These are phyloP conservation scores for Lutjanus erythropterus DNA, from an alignment of 2,113 vertebrate species.

Conservation along the genomic window DNA sequence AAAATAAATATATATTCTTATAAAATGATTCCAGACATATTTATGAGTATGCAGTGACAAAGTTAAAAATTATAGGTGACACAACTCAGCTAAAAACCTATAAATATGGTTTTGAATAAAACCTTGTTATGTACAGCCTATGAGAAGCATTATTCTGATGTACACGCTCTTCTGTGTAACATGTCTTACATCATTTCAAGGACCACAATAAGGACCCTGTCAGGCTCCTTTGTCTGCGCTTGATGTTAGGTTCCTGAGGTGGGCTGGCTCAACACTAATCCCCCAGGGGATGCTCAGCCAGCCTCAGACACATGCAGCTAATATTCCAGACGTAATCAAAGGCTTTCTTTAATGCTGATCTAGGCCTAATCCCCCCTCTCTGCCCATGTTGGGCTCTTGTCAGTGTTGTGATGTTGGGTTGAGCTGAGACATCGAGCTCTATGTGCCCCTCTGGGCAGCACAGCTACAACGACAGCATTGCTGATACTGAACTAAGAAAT, in stretches of 20 bases:
- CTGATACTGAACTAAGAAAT: background rate
- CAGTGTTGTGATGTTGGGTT: slow-evolving; percentile 56
- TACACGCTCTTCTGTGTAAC: slow-evolving; percentile 18
- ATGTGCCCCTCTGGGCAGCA: slow-evolving; percentile 11
- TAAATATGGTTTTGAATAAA: background rate
- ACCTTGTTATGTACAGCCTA: background rate
- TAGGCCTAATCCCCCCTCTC: slow-evolving; percentile 47
- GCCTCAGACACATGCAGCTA: slow-evolving; percentile 66
- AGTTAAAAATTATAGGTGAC: background rate
- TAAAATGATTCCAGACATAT: no score
- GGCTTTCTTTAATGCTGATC: slow-evolving; percentile 73
- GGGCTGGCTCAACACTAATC: slow-evolving; percentile 71
- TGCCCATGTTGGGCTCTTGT: slow-evolving; percentile 32
- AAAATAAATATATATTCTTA: no score
- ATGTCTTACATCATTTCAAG: slow-evolving; percentile 30
- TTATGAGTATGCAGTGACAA: no score
- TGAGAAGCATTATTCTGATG: slow-evolving; percentile 12
- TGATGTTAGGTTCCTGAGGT: slow-evolving; percentile 65
- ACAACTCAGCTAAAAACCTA: background rate
- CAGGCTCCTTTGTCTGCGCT: slow-evolving; percentile 61
- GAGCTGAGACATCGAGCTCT: slow-evolving; percentile 24
- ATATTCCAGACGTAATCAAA: slow-evolving; percentile 79
- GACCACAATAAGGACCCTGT: slow-evolving; percentile 41
- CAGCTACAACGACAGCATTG: slow-evolving; percentile 2
- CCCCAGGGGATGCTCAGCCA: slow-evolving; percentile 65